Evolutionary conservation across 2,113 vertebrate genomes (phyloP).

Genomic region (Hystrix brachyura): DNA sequence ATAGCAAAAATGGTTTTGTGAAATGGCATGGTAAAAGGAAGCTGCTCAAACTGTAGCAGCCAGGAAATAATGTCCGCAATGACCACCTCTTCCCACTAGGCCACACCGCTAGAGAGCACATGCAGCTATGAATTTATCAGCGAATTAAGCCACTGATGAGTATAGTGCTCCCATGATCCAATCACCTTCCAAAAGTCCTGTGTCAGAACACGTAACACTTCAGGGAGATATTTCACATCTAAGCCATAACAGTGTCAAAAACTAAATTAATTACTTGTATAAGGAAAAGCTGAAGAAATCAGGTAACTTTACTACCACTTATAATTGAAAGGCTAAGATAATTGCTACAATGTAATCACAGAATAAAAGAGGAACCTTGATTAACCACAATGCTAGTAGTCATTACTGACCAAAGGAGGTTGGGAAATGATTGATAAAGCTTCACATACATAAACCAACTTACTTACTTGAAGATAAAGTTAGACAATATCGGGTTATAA

Average conservation of each 20-base stretch:
- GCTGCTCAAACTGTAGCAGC: not conserved
- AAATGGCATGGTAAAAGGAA: not conserved
- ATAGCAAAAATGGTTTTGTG: not conserved
- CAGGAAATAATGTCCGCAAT: not conserved
- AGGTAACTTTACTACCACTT: not conserved
- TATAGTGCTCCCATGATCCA: not conserved
- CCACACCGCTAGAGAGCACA: not conserved
- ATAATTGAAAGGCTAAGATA: constrained; percentile 44
- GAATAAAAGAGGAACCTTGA: not conserved
- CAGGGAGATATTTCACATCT: not conserved
- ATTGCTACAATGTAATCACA: constrained; percentile 22
- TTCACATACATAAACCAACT: not conserved
- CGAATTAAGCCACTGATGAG: not conserved
- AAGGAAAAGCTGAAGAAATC: not conserved
- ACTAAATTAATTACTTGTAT: constrained; percentile 26
- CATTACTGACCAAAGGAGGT: not conserved
- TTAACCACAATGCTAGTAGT: not conserved
- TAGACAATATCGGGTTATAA: not conserved
- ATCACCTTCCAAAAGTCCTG: not conserved
- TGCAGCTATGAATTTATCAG: not conserved
- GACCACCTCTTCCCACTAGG: not conserved
- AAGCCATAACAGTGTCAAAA: not conserved
- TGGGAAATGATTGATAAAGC: not conserved
- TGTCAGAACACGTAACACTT: not conserved
- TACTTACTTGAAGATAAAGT: not conserved